A percentile compares a stretch with the other conserved stretches of the same genome.
Conservation (phyloP, 2,797 vertebrate species). For the Chiroxiphia lanceolata region DNA sequence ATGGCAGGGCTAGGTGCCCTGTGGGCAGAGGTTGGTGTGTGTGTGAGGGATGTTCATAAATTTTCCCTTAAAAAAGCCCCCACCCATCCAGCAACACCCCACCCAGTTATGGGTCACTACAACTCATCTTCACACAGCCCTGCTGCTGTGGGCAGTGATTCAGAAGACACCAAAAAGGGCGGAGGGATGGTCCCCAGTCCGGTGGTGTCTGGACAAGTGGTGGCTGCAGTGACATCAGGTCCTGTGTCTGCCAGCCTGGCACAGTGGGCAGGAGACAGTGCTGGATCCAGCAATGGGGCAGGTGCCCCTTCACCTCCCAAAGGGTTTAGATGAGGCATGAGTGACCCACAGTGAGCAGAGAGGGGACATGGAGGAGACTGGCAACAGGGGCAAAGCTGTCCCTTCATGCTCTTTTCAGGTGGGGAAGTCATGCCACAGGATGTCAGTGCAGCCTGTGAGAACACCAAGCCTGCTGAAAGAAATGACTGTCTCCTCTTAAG, state of each 20-base stretch:
- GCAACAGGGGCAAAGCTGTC: background rate
- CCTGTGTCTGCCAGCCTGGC: background rate
- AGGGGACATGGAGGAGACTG: accelerated
- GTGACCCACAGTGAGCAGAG: background rate
- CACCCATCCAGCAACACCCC: background rate
- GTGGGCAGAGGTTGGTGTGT: background rate
- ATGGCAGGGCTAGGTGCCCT: background rate
- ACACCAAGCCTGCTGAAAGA: conserved; percentile 22
- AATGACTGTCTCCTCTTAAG: background rate
- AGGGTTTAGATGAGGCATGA: background rate
- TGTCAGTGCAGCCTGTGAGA: conserved; percentile 52
- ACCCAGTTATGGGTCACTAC: background rate
- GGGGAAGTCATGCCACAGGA: conserved; percentile 32
- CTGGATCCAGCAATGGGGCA: background rate
- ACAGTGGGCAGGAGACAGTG: background rate
- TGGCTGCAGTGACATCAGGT: background rate
- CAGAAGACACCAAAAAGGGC: accelerated
- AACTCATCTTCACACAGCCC: background rate
- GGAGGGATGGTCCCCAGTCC: accelerated
- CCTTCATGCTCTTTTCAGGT: background rate
- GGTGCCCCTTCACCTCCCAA: background rate
- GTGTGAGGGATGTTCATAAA: background rate
- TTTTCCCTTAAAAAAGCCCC: background rate
- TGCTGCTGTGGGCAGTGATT: background rate
- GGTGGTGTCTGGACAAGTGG: background rate